Base-by-base conservation (phyloP, 2,888 invertebrate species). In the Anorthoa munda region DNA sequence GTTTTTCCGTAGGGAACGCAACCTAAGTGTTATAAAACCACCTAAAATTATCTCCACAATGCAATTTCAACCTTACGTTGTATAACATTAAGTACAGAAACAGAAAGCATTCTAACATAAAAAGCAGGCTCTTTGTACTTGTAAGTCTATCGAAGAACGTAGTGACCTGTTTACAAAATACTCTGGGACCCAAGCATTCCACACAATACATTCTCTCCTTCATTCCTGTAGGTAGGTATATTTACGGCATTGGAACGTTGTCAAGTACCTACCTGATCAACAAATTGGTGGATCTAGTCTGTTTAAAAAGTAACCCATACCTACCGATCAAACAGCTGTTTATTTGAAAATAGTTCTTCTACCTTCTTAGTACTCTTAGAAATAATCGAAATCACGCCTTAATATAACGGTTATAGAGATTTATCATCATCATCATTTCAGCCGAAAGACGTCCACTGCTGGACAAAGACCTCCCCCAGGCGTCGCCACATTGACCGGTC, bases 131-230 rank as follows among this genome's bases (percentile, higher is more conserved):
- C 72, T 79, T 79, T 72, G 66, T 72, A 71, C 75, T 70, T 55
- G 75, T 75, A 79, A 76, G 61, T 80, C 80, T 66, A 77, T 80
- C 65, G 72, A 80, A 66, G 67, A 77, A 68, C 68, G 68, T 46
- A 72, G 77, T 77, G 77, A 77, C 80, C 80, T 80, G 68, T 63
- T 80, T 80, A 66, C 77, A 72, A 72, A 80, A 80, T 80, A 53
- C 77, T 68, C 65, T 50, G 56, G 64, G 59, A 64, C 66, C 66
- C 58, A 75, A 75, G 79, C 63, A 70, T 79, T 79, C 75, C 66
- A 60, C 64, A 76, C 71, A 79, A 79, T 75, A 65, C 66, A 79
- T 76, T 67, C 59, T 56, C 72, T 77, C 66, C 66, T 77, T 56
- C 39, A 72, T 72, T 72, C 66, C 72, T 77, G 51, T 66, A 77